Percentiles rank a stretch among this genome's conserved stretches.
phyloP scores from a whole-genome alignment of 2,888 invertebrate species.

The Gastrophysa polygoni region DNA sequence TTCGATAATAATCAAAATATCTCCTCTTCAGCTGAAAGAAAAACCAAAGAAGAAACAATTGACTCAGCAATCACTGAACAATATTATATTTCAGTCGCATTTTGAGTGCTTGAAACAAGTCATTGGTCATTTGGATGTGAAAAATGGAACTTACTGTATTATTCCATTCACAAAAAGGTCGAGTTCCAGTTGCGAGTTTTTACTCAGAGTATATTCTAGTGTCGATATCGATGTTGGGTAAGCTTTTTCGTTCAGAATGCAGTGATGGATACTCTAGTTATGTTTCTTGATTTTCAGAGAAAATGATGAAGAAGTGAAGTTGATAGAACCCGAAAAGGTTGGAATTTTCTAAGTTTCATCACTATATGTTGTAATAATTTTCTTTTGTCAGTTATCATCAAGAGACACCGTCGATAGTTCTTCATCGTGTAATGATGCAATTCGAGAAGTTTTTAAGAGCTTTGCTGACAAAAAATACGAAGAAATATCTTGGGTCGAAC shows the following conservation, averaged over 20 bases:
- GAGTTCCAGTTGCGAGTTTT: slow-evolving; percentile 74
- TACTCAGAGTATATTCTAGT: slow-evolving; percentile 93
- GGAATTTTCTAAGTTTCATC: too few relatives aligned
- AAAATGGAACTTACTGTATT: slow-evolving; percentile 91
- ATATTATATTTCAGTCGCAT: not conserved
- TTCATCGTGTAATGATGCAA: slow-evolving; percentile 60
- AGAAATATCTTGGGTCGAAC: slow-evolving; percentile 91
- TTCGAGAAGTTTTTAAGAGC: slow-evolving; percentile 78
- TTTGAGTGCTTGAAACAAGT: slow-evolving; percentile 23
- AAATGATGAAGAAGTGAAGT: slow-evolving; percentile 70
- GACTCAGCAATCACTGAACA: slow-evolving; percentile 13
- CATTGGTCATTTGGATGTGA: slow-evolving; percentile 62
- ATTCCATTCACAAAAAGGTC: slow-evolving; percentile 95
- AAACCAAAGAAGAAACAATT: slow-evolving; percentile 14
- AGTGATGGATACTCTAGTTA: too few relatives aligned
- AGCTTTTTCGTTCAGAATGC: slow-evolving; percentile 57
- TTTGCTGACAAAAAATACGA: slow-evolving; percentile 81
- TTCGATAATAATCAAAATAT: not conserved
- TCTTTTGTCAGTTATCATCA: not conserved
- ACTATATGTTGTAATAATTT: too few relatives aligned
- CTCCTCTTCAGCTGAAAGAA: slow-evolving; percentile 19
- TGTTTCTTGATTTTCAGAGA: slow-evolving; percentile 67
- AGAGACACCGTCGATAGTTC: not conserved
- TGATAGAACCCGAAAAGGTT: slow-evolving; percentile 52
- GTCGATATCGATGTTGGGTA: slow-evolving; percentile 82